Percentiles rank a stretch among this genome's conserved stretches.
These are phyloP conservation scores for Xylota sylvarum DNA, from an alignment of 2,888 invertebrate species.

Conservation along the genomic window DNA sequence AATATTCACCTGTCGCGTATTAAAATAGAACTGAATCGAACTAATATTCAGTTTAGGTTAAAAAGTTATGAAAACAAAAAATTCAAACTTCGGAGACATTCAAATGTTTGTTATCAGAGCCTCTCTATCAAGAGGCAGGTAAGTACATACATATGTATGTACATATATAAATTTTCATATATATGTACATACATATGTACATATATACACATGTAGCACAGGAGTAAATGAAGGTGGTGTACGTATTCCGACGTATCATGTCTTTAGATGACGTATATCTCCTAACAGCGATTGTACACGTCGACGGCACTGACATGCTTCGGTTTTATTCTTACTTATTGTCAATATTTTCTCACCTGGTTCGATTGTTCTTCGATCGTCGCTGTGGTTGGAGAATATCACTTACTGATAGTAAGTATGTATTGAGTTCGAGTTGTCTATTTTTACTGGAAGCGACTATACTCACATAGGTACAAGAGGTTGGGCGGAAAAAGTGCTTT, in stretches of 20 bases:
- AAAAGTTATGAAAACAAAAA: slow-evolving; percentile 79
- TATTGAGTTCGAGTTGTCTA: too few relatives aligned
- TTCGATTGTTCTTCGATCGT: slow-evolving; percentile 66
- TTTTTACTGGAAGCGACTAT: not conserved
- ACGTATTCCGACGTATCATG: slow-evolving; percentile 10
- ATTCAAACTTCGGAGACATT: slow-evolving; percentile 43
- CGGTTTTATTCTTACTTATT: slow-evolving; percentile 20
- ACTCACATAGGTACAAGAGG: not conserved
- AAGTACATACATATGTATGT: slow-evolving; percentile 38
- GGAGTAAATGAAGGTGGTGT: slow-evolving; percentile 25
- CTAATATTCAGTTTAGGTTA: slow-evolving; percentile 82
- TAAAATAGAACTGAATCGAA: slow-evolving; percentile 83
- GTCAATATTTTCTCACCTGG: slow-evolving; percentile 71
- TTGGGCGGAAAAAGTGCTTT: slow-evolving; percentile 18
- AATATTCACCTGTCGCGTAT: slow-evolving; percentile 84
- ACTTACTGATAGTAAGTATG: slow-evolving; percentile 14
- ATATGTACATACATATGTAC: slow-evolving; percentile 40
- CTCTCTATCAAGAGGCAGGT: slow-evolving; percentile 59
- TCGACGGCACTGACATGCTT: slow-evolving; percentile 66
- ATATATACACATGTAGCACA: slow-evolving; percentile 19
- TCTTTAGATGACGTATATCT: slow-evolving; percentile 56
- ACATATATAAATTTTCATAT: too few relatives aligned
- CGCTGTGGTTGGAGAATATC: slow-evolving; percentile 30
- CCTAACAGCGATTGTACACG: slow-evolving; percentile 60
- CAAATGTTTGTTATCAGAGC: slow-evolving; percentile 70